Evolutionary conservation across 2,113 vertebrate genomes (phyloP), one percentile per base, ranked within the genome.

Genomic region (Misgurnus anguillicaudatus): DNA sequence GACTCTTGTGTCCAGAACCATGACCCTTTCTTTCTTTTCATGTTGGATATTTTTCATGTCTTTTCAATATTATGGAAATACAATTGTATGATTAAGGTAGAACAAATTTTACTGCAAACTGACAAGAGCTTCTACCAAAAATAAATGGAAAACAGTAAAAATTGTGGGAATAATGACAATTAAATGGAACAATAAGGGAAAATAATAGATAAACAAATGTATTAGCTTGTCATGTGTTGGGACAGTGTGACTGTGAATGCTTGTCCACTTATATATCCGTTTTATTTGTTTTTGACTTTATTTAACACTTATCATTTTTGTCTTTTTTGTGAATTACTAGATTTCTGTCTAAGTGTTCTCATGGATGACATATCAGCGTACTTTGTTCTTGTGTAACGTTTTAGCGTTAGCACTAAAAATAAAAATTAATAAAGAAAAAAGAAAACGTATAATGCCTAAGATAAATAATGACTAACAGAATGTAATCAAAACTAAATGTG

Each of bases 351-450:
- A 24, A n/a, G 71, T 89, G 88, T 91, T 85, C 83, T 89, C 89
- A 91, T 84, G 85, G 85, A 79, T 90, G 91, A 92, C 88, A 86
- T 84, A 86, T 89, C 69, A 19, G 86, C 90, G 90, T 93, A 89
- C 84, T 31, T 91, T 82, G 89, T 89, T 91, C 79, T 83, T 83
- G 87, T 90, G 91, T 91, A 91, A 90, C 65, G 90, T 91, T 92
- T 91, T 87, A 91, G 91, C 88, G 80, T 90, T 92, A 92, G 90
- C 45, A 69, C 85, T 85, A 81, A 86, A 88, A 88, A 89, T 31
- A 80, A 81, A 87, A 84, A 88, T 83, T 87, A 88, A 87, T 88
- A 88, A 90, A 88, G 90, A 89, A 74, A 84, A 78, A 81, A 39
- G 85, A 77, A 81, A 85, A 84, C 10, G 65, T 68, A n/a, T 48